A percentile compares a stretch with the other conserved stretches of the same genome.
phyloP scores from a whole-genome alignment of 2,888 invertebrate species.

The Prenolepis imparis region DNA sequence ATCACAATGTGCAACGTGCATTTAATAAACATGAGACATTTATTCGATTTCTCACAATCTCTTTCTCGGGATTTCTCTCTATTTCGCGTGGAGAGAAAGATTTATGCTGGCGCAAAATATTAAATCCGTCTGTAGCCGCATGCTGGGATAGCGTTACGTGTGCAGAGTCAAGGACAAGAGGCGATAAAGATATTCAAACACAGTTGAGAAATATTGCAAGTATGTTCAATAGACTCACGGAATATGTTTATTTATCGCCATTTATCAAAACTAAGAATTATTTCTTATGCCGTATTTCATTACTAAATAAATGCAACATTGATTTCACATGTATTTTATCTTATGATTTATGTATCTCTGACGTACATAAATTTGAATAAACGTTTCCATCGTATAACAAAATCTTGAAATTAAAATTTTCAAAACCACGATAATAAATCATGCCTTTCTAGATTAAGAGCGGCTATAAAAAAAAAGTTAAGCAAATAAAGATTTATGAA shows the following conservation, averaged over 20 bases:
- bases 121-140: slow-evolving; percentile 51
- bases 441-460: background rate
- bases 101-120: slow-evolving; percentile 56
- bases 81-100: slow-evolving; percentile 44
- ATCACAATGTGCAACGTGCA: slow-evolving; percentile 42
- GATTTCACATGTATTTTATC: background rate
- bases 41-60: slow-evolving; percentile 52
- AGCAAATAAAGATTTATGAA: background rate
- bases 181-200: slow-evolving; percentile 57
- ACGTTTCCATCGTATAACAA: background rate
- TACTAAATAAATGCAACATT: slow-evolving; percentile 29
- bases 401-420: slow-evolving; percentile 2
- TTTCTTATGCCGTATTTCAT: background rate
- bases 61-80: slow-evolving; percentile 51
- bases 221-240: slow-evolving; percentile 28
- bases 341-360: slow-evolving; percentile 5
- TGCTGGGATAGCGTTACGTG: slow-evolving; percentile 21
- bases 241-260: slow-evolving; percentile 28
- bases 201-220: slow-evolving; percentile 44
- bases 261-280: slow-evolving; percentile 25
- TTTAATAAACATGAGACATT: slow-evolving; percentile 57
- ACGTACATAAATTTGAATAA: background rate
- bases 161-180: slow-evolving; percentile 53
- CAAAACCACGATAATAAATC: background rate
- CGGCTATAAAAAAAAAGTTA: background rate